These are phyloP conservation scores for Parthenolecanium corni DNA, from an alignment of 2,888 invertebrate genomes.

Conservation along the genomic window DNA sequence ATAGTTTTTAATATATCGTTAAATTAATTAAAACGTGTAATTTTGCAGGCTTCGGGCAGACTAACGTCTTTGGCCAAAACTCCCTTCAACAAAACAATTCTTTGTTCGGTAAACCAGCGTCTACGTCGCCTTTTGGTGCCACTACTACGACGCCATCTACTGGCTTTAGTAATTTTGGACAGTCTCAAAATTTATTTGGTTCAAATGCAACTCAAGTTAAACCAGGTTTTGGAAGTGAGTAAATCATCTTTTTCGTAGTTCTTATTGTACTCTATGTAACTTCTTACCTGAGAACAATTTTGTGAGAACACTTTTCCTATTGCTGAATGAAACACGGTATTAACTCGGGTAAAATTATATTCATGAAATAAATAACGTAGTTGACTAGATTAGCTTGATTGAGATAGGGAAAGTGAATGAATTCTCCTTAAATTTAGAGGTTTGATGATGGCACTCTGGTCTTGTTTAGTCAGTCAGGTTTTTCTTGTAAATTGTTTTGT, in stretches of 20 bases:
- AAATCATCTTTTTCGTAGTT: neutral
- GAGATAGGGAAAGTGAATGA: too few species aligned
- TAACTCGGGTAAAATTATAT: too few species aligned
- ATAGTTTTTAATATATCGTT: neutral
- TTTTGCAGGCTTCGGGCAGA: slow-evolving; percentile 33
- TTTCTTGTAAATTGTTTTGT: too few species aligned
- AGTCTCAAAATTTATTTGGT: slow-evolving; percentile 39
- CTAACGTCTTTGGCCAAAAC: slow-evolving; percentile 35
- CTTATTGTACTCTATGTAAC: slow-evolving; percentile 1
- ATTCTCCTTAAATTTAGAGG: too few species aligned
- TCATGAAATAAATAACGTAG: too few species aligned
- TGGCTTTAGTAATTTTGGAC: slow-evolving; percentile 42
- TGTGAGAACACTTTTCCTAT: too few species aligned
- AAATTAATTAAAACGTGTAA: neutral
- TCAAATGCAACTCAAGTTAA: slow-evolving; percentile 39
- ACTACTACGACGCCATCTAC: slow-evolving; percentile 39
- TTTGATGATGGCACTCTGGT: too few species aligned
- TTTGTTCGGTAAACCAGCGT: slow-evolving; percentile 37
- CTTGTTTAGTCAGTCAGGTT: too few species aligned
- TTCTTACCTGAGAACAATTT: neutral
- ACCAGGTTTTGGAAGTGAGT: slow-evolving; percentile 40
- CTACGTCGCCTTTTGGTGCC: slow-evolving; percentile 41
- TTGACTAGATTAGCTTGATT: too few species aligned
- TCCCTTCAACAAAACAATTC: neutral
- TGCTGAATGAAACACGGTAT: too few species aligned